These are phyloP conservation scores for Drosophila varians DNA, from an alignment of 1,140 invertebrate species.

Conservation along the genomic window DNA sequence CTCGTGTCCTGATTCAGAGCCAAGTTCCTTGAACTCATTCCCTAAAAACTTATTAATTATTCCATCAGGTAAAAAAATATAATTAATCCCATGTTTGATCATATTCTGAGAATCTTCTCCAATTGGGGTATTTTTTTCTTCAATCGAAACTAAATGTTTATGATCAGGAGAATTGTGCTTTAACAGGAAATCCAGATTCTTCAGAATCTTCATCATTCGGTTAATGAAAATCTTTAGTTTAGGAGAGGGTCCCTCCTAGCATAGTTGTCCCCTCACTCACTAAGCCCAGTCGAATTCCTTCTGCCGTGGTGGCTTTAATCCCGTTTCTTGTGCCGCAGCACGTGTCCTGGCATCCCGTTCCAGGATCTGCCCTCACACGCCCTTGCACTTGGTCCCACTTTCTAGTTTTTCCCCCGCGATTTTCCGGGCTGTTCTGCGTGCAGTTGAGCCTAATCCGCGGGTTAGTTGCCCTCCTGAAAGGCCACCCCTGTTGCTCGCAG, in stretches of 20 bases:
- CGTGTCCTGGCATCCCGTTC: constrained; percentile 35
- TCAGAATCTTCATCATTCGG: not conserved
- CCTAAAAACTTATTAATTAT: constrained; percentile 22
- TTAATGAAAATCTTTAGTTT: not conserved
- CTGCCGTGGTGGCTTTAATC: constrained; percentile 13
- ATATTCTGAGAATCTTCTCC: constrained; percentile 14
- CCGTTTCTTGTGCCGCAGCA: constrained; percentile 36
- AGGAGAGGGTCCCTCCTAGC: not conserved
- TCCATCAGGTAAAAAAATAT: constrained; percentile 25
- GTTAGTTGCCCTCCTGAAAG: constrained; percentile 52
- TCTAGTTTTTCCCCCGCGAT: constrained; percentile 1
- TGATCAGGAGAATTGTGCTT: not conserved
- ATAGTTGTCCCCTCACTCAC: not conserved
- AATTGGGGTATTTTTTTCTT: not conserved
- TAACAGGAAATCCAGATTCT: not conserved
- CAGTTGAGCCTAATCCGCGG: constrained; percentile 74
- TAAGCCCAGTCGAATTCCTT: constrained; percentile 2
- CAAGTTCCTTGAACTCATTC: constrained; percentile 52
- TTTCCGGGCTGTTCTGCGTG: constrained; percentile 65
- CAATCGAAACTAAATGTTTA: not conserved
- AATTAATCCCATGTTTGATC: constrained; percentile 12
- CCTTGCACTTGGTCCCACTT: constrained; percentile 2
- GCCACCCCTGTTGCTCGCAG: constrained; percentile 50
- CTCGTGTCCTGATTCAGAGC: not conserved
- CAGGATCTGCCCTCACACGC: constrained; percentile 25